A percentile compares a stretch with the other conserved stretches of the same genome.
phyloP scores from a whole-genome alignment of 1,140 invertebrate species.

The Papilio machaon region DNA sequence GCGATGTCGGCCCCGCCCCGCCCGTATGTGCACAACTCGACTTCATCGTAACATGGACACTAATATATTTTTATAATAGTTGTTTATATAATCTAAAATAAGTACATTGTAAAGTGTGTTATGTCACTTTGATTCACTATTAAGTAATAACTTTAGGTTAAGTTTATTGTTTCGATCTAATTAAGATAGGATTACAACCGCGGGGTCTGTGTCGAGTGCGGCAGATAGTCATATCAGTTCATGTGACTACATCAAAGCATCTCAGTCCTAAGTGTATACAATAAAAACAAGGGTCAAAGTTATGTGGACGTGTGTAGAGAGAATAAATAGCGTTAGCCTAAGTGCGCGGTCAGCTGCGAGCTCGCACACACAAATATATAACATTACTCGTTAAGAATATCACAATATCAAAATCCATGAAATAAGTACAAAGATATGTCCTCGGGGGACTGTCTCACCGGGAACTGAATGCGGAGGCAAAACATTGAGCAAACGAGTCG shows the following conservation, averaged over 20 bases:
- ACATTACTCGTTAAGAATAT: slow-evolving; percentile 32
- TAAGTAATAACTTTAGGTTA: background rate
- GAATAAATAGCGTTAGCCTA: slow-evolving; percentile 31
- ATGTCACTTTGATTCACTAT: background rate
- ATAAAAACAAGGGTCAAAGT: slow-evolving; percentile 3
- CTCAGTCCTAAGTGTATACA: background rate
- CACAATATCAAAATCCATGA: slow-evolving; percentile 35
- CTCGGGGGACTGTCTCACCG: slow-evolving; percentile 5
- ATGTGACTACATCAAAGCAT: background rate
- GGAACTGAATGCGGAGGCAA: slow-evolving; percentile 25
- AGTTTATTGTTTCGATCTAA: background rate
- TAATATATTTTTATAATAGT: background rate
- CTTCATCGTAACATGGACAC: background rate
- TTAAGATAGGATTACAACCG: background rate
- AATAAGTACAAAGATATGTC: slow-evolving; percentile 35
- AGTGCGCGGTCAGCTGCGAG: background rate
- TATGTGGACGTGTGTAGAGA: slow-evolving; percentile 7
- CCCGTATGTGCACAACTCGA: background rate
- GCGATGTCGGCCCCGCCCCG: background rate
- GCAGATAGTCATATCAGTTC: background rate
- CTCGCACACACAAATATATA: background rate
- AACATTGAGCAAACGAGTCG: slow-evolving; percentile 33
- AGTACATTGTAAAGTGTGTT: background rate
- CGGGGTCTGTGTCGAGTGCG: background rate
- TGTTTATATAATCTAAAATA: background rate